Evolutionary conservation across 2,888 invertebrate genomes (phyloP).

Genomic region (Escarpia spicata): DNA sequence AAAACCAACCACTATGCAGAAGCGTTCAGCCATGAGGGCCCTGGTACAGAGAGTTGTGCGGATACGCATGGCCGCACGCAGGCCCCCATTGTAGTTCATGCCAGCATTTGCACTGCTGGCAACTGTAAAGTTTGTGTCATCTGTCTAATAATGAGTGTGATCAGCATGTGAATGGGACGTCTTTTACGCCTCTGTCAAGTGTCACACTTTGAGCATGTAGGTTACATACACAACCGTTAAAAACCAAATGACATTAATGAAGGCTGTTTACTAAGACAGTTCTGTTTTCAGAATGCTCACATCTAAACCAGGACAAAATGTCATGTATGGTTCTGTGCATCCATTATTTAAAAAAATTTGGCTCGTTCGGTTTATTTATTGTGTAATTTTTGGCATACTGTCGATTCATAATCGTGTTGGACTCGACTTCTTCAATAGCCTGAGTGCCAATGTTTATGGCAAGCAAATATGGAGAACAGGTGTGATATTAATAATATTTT

Average conservation of each 20-base stretch:
- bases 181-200: neutral
- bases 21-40: neutral
- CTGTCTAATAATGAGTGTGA: neutral
- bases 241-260: neutral
- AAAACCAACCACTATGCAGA: neutral
- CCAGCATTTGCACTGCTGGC: neutral
- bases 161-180: neutral
- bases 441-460: neutral
- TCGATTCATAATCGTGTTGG: neutral
- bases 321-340: neutral
- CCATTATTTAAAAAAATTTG: neutral
- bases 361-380: neutral
- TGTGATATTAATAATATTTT: neutral
- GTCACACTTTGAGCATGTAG: neutral
- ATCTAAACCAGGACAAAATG: neutral
- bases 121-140: neutral
- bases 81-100: neutral
- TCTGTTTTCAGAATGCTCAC: neutral
- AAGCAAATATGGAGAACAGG: neutral
- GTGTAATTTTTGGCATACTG: neutral
- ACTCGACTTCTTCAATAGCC: neutral
- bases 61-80: neutral
- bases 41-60: neutral
- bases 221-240: neutral
- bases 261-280: neutral